Percentiles rank a stretch among this genome's conserved stretches.
Evolutionary conservation across 2,113 vertebrate genomes (phyloP).

Genomic region (Piaya cayana): DNA sequence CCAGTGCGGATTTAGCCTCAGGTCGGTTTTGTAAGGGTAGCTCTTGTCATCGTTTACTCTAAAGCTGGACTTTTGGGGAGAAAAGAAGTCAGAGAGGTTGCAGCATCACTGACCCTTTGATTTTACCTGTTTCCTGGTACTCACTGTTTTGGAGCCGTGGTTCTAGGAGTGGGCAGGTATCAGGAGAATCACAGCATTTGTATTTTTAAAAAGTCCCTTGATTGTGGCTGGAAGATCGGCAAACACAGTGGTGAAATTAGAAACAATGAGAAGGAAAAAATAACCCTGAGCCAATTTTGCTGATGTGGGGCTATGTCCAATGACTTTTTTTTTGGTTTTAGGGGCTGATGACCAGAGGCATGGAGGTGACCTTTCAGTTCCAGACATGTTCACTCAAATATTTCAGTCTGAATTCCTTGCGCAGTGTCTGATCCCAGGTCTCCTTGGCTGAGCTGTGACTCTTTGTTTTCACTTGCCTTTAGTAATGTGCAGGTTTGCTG

Average conservation of each 20-base stretch:
- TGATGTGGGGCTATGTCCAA: not conserved
- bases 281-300: not conserved
- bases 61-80: not conserved
- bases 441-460: fast-evolving
- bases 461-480: not conserved
- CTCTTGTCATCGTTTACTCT: slow-evolving; percentile 42
- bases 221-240: not conserved
- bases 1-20: slow-evolving; percentile 21
- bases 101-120: slow-evolving; percentile 3
- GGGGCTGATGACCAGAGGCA: not conserved
- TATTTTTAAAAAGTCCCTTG: not conserved
- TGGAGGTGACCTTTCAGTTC: not conserved
- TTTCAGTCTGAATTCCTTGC: not conserved
- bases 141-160: not conserved
- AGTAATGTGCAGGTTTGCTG: fast-evolving
- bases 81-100: not conserved
- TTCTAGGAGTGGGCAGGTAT: not conserved
- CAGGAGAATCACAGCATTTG: not conserved
- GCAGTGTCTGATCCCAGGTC: not conserved
- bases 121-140: not conserved
- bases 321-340: not conserved
- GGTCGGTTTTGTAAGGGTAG: slow-evolving; percentile 42
- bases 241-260: not conserved
- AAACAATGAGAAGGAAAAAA: not conserved
- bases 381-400: not conserved